phyloP scores from a whole-genome alignment of 2,888 invertebrate genomes.

The Melolontha melolontha region DNA sequence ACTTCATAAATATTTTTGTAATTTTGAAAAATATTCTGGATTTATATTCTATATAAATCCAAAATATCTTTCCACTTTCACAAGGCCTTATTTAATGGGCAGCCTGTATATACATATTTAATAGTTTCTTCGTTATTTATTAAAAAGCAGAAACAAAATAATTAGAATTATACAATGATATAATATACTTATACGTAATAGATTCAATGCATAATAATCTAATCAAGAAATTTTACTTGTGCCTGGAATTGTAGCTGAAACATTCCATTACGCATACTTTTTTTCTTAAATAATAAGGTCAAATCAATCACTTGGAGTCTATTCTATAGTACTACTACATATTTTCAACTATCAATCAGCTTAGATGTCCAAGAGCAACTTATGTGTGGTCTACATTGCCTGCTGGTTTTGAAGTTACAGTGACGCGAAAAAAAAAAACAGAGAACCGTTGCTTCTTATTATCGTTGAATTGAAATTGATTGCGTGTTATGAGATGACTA shows the following conservation, averaged over 20 bases:
- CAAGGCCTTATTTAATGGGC: too few relatives aligned
- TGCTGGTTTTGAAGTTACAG: constrained; percentile 3
- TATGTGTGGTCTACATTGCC: constrained; percentile 5
- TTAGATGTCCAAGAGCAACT: constrained; percentile 1
- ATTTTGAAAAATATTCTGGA: too few relatives aligned
- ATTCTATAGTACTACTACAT: background rate
- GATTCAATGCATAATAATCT: too few relatives aligned
- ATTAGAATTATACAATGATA: background rate
- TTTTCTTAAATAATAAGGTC: constrained; percentile 4
- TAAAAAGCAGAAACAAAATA: too few relatives aligned
- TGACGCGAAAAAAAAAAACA: background rate
- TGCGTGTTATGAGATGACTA: constrained; percentile 10
- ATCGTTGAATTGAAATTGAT: constrained; percentile 10
- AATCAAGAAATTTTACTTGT: background rate
- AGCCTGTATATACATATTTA: too few relatives aligned
- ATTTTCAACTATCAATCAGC: constrained; percentile 11
- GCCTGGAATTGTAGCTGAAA: background rate
- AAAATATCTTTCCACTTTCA: too few relatives aligned
- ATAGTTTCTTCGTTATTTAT: too few relatives aligned
- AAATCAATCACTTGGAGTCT: background rate
- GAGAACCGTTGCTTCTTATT: constrained; percentile 23
- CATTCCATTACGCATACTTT: background rate
- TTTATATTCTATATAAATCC: too few relatives aligned
- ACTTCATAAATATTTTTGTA: too few relatives aligned
- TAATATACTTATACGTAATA: background rate